Evolutionary conservation across 1,140 invertebrate genomes (phyloP), one percentile per base, ranked within the genome.

Genomic region (Papilio helenus): DNA sequence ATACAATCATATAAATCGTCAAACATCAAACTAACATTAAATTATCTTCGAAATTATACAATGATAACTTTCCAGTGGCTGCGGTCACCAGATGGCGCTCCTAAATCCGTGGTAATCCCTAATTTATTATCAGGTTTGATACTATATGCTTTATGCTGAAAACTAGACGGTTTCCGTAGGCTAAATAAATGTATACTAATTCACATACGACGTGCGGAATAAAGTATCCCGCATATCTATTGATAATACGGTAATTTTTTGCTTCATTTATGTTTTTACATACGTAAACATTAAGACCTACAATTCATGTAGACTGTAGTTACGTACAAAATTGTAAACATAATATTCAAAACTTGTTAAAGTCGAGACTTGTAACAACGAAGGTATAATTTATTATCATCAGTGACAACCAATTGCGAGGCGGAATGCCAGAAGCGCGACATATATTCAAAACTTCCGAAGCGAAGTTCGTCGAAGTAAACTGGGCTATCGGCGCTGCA

Each of bases 121-220:
- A 90, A 90, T 90, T 89, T 92, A 89, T 90, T 91, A 89, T 90
- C 87, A 89, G 89, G 89, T 89, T 88, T 84, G 84, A 83, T 29
- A 86, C 86, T 85, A 87, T 88, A 87, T 84, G 83, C 80, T 82
- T 74, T 81, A 80, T 79, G 79, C 84, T 87, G 85, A 83, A 92
- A 90, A 89, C 81, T 87, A 81, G 84, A 81, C 83, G 81, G 85
- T 87, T 85, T 81, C 76, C 61, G 14, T 5, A 26, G 26, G 26
- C 61, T 68, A 68, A 34, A 68, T 68, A 68, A 68, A 68, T 68
- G 26, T 29, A 68, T 68, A 14, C 61, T 68, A 68, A 68, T 68
- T 68, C 61, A 34, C 61, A 68, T 68, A 29, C 61, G 61, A 68
- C 26, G 61, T 34, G 26, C 61, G 3, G 61, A 14, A 68, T 68